Evolutionary conservation across 2,888 invertebrate genomes (phyloP).

Genomic region (Steromphala cineraria): DNA sequence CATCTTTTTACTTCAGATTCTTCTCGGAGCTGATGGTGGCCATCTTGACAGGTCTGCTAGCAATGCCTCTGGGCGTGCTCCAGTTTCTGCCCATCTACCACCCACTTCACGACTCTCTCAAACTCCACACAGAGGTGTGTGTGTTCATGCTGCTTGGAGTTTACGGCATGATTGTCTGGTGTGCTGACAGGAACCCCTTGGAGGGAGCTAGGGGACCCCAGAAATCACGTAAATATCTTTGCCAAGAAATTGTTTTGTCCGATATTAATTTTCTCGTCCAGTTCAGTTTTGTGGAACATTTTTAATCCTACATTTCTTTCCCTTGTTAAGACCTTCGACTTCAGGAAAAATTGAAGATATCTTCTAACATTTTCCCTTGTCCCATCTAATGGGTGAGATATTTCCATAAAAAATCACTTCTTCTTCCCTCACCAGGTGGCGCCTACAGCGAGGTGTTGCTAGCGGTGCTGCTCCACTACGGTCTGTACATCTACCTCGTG

Average conservation of each 20-base stretch:
- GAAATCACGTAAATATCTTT: slow-evolving; percentile 38
- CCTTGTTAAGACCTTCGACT: too few species aligned
- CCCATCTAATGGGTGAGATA: too few species aligned
- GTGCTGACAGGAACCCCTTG: slow-evolving; percentile 78
- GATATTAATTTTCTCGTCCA: too few species aligned
- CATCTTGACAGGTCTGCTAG: slow-evolving; percentile 77
- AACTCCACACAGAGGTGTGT: slow-evolving; percentile 84
- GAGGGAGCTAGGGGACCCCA: slow-evolving; percentile 44
- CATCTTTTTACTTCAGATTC: slow-evolving; percentile 74
- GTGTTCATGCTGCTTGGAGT: slow-evolving; percentile 81
- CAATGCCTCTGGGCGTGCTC: slow-evolving; percentile 85
- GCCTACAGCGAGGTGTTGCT: slow-evolving; percentile 61
- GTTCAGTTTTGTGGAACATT: too few species aligned
- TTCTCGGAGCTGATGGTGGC: slow-evolving; percentile 80
- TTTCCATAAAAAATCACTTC: too few species aligned
- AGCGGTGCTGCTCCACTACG: slow-evolving; percentile 80
- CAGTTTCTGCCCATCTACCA: slow-evolving; percentile 86
- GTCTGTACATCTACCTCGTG: slow-evolving; percentile 80
- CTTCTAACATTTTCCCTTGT: too few species aligned
- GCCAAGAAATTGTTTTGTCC: too few species aligned
- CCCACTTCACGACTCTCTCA: slow-evolving; percentile 83
- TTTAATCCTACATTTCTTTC: too few species aligned
- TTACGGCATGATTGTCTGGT: slow-evolving; percentile 80
- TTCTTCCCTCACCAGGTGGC: neutral
- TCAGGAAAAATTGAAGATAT: too few species aligned